Conservation (phyloP, 2,113 vertebrate species). For the Pycnonotus jocosus region DNA sequence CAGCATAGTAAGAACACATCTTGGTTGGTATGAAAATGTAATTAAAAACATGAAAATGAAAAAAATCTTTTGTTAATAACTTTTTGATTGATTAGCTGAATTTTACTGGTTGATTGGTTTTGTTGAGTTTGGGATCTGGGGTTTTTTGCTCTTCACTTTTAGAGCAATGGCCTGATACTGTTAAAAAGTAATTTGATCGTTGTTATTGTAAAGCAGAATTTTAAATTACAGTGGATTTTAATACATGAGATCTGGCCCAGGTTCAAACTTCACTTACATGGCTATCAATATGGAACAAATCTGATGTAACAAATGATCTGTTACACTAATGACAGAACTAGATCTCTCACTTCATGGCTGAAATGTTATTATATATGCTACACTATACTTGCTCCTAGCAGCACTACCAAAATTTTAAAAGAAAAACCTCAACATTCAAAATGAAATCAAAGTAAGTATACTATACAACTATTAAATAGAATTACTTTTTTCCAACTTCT, state of each 20-base stretch:
- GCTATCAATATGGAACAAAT: not conserved
- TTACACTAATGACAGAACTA: not conserved
- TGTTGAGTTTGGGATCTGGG: not conserved
- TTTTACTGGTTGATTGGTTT: not conserved
- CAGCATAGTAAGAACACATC: not conserved
- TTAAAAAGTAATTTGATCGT: not conserved
- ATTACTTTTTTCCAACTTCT: constrained; percentile 20
- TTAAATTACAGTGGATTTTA: not conserved
- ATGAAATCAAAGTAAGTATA: not conserved
- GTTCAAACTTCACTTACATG: not conserved
- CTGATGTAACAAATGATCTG: not conserved
- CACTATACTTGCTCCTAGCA: not conserved
- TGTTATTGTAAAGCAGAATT: not conserved
- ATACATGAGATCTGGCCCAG: not conserved
- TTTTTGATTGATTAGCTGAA: not conserved
- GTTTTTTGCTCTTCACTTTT: not conserved
- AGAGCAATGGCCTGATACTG: not conserved
- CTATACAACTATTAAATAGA: not conserved
- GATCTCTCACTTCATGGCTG: not conserved
- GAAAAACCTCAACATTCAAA: not conserved
- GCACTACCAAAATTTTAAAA: not conserved
- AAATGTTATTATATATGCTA: not conserved
- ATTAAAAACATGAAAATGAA: not conserved
- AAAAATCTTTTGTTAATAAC: not conserved
- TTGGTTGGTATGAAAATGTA: not conserved